Evolutionary conservation across 1,140 invertebrate genomes (phyloP), one percentile per base, ranked within the genome.

Genomic region (Bombus difficillimus): DNA sequence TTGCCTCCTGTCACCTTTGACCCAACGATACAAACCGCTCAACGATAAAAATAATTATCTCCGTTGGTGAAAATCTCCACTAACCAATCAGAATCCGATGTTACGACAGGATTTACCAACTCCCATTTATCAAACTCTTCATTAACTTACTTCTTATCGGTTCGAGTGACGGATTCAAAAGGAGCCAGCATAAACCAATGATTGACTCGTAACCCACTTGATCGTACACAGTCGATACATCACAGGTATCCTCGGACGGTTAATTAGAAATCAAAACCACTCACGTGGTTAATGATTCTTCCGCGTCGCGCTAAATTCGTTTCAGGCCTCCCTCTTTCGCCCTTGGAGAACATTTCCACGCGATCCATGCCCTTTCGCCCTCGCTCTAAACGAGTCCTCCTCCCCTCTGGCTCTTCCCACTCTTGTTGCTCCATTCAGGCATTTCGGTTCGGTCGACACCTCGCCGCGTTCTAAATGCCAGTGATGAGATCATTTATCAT

Each of bases 401-500:
- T 9, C 39, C 12, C 9, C 53, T 10, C 47, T 22, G 10, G 41
- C 39, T 37, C 62, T 15, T 15, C 22, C 62, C n/a, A 39, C 28
- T 39, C 47, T 18, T 39, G 32, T 81, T 41, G 57, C n/a, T 10
- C 15, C n/a, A 25, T 80, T 32, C 57, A 68, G 32, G 59, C 32
- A 47, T 62, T 82, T 83, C 59, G 81, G 59, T 28, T 62, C 47
- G 43, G 39, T 39, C 77, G 75, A 91, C 82, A 78, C 75, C 91
- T 91, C 62, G 62, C 34, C 41, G 86, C 81, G 82, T 88, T 80
- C 68, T 83, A 84, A 88, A 88, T 80, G 71, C 75, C 64, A 37
- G 41, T 83, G 83, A 88, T 79, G 86, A 62, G 88, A 88, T 92
- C 91, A 92, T 92, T 91, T 88, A 92, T 92, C 89, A 92, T 92